Evolutionary conservation across 2,888 invertebrate species (phyloP).

Genomic region (Diogma glabrata): DNA sequence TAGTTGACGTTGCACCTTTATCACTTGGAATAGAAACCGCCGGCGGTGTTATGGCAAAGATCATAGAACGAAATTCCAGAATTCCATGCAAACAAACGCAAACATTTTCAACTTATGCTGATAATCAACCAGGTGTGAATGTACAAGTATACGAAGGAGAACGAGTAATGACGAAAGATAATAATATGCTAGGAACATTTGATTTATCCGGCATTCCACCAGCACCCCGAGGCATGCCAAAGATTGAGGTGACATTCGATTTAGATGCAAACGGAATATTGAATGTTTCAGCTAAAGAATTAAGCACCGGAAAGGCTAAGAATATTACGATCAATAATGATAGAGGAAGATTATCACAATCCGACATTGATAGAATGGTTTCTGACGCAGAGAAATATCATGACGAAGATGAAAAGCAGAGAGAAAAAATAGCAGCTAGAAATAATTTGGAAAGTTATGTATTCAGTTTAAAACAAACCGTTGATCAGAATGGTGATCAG

Average conservation of each 20-base stretch:
- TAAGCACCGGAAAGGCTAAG: slow-evolving; percentile 53
- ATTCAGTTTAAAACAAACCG: slow-evolving; percentile 56
- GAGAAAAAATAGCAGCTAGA: slow-evolving; percentile 49
- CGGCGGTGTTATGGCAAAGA: slow-evolving; percentile 72
- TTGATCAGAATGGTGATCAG: slow-evolving; percentile 51
- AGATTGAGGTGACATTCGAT: slow-evolving; percentile 73
- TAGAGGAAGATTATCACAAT: slow-evolving; percentile 66
- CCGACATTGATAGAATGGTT: slow-evolving; percentile 66
- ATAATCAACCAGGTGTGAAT: slow-evolving; percentile 67
- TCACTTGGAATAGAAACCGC: slow-evolving; percentile 69
- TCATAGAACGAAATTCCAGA: slow-evolving; percentile 57
- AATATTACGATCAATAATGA: slow-evolving; percentile 76
- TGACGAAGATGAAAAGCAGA: slow-evolving; percentile 55
- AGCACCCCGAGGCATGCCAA: slow-evolving; percentile 79
- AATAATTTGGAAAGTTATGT: slow-evolving; percentile 59
- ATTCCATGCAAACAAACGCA: slow-evolving; percentile 63
- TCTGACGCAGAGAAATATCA: slow-evolving; percentile 56
- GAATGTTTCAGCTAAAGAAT: slow-evolving; percentile 68
- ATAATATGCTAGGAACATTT: slow-evolving; percentile 92
- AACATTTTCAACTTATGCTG: slow-evolving; percentile 67
- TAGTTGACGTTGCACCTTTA: slow-evolving; percentile 56
- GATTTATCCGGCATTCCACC: slow-evolving; percentile 95
- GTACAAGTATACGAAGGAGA: slow-evolving; percentile 68
- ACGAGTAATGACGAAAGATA: slow-evolving; percentile 88
- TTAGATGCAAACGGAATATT: slow-evolving; percentile 95